Evolutionary conservation across 2,113 vertebrate genomes (phyloP).

Genomic region (Nyctereutes procyonoides): DNA sequence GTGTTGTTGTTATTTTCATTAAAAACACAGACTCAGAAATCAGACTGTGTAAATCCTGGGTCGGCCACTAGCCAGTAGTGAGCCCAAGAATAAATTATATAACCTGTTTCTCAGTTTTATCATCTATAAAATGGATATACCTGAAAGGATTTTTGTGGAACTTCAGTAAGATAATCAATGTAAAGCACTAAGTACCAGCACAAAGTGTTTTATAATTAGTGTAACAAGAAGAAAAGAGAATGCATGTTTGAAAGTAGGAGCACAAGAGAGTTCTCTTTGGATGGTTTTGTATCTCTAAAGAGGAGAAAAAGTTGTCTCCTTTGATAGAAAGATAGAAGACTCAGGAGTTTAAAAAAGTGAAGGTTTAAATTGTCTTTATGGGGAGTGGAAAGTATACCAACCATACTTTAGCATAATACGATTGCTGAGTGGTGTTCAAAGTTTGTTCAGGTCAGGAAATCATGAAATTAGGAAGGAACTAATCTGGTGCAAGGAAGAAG

Average conservation of each 20-base stretch:
- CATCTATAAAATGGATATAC: background rate
- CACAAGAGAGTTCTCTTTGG: background rate
- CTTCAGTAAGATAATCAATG: background rate
- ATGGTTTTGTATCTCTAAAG: background rate
- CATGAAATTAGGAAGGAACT: background rate
- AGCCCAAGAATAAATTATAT: background rate
- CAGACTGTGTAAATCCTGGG: background rate
- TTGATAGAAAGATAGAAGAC: background rate
- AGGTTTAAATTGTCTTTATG: background rate
- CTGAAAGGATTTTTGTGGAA: background rate
- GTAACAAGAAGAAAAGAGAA: slow-evolving; percentile 6
- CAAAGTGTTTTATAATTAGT: background rate
- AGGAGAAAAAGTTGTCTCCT: background rate
- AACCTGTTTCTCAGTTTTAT: background rate
- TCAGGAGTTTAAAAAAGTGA: slow-evolving; percentile 21
- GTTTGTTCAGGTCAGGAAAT: background rate
- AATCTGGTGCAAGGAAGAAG: background rate
- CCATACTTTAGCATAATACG: background rate
- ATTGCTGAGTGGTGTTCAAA: slow-evolving; percentile 8
- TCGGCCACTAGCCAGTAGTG: background rate
- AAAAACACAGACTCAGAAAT: slow-evolving; percentile 17
- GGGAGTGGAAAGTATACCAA: background rate
- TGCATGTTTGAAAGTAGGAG: slow-evolving; percentile 16
- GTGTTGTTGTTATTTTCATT: background rate
- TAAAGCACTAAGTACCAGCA: background rate